Conservation (phyloP, 2,888 invertebrate species). For the Leucozona laternaria region DNA sequence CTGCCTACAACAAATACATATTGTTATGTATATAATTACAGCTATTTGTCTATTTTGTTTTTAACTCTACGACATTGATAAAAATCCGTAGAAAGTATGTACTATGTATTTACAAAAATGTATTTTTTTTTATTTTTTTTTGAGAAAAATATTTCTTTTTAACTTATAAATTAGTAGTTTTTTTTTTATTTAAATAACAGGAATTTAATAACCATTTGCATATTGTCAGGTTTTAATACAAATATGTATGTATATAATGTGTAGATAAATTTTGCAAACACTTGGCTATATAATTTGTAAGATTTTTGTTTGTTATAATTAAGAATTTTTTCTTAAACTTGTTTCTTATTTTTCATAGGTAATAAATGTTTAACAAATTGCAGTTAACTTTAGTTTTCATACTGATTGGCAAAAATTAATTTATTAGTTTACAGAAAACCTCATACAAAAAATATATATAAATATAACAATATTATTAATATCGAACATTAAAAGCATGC, state of each 20-base stretch:
- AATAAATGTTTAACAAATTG: constrained; percentile 26
- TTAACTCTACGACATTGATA: constrained; percentile 41
- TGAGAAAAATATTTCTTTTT: constrained; percentile 35
- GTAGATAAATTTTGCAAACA: constrained; percentile 67
- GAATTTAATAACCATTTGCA: constrained; percentile 66
- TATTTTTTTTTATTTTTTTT: neutral
- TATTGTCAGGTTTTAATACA: constrained; percentile 74
- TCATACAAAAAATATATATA: constrained; percentile 62
- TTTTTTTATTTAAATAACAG: constrained; percentile 43
- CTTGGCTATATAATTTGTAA: constrained; percentile 44
- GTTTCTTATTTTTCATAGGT: neutral
- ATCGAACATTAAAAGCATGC: constrained; percentile 67
- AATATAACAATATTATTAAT: constrained; percentile 32
- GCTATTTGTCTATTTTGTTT: constrained; percentile 4
- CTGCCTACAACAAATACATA: constrained; percentile 30
- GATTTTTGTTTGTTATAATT: constrained; percentile 32
- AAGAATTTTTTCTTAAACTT: constrained; percentile 1
- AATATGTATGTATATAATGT: constrained; percentile 61
- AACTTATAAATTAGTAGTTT: constrained; percentile 27
- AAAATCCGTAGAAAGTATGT: constrained; percentile 51
- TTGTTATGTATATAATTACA: neutral
- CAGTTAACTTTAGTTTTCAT: constrained; percentile 65
- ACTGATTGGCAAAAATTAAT: constrained; percentile 58
- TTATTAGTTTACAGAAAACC: constrained; percentile 43
- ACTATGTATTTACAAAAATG: neutral